Evolutionary conservation across 2,888 invertebrate species (phyloP).

Genomic region (Automeris io): DNA sequence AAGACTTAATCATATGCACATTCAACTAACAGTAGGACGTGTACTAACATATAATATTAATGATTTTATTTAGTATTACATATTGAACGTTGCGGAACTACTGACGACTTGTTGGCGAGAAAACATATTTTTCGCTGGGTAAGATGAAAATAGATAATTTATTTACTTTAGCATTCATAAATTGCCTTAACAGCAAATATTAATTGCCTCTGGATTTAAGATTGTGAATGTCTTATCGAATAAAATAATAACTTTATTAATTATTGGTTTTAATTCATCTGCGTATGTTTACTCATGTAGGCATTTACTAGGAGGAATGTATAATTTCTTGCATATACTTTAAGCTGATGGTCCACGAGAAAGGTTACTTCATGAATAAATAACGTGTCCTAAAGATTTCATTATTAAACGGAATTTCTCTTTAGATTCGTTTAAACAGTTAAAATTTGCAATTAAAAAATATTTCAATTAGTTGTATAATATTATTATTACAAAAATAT

Average conservation of each 20-base stretch:
- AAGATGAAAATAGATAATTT: conserved; percentile 62
- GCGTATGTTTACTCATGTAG: not conserved
- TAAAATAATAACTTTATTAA: conserved; percentile 65
- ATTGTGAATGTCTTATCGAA: conserved; percentile 71
- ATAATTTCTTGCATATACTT: no score
- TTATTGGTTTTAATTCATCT: conserved; percentile 11
- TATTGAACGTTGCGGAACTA: conserved; percentile 29
- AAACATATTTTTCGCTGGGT: conserved; percentile 43
- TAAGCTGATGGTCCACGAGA: no score
- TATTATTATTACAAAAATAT: no score
- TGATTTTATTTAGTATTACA: conserved; percentile 40
- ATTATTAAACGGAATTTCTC: no score
- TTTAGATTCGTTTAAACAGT: no score
- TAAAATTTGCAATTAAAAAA: no score
- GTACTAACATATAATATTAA: conserved; percentile 35
- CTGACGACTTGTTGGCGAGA: conserved; percentile 53
- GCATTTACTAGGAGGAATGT: no score
- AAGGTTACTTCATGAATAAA: no score
- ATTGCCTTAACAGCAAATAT: conserved; percentile 66
- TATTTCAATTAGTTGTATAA: no score
- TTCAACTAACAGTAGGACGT: conserved; percentile 36
- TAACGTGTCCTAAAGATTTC: no score
- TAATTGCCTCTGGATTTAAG: conserved; percentile 61
- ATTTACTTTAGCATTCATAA: conserved; percentile 64
- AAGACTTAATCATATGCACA: conserved; percentile 45